phyloP scores from a whole-genome alignment of 2,113 vertebrate genomes.

The Pterocles gutturalis region DNA sequence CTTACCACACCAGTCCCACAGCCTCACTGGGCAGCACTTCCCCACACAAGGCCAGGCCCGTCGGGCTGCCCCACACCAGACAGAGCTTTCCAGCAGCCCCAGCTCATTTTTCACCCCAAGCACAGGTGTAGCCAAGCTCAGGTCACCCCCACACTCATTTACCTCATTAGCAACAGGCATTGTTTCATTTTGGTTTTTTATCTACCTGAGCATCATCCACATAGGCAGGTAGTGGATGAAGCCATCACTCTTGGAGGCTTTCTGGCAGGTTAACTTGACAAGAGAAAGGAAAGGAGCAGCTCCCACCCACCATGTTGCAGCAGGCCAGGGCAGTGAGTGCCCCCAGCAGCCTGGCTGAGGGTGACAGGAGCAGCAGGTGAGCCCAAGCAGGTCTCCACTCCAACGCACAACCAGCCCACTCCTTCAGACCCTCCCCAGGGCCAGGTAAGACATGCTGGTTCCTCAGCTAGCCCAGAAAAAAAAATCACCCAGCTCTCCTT shows the following conservation, averaged over 20 bases:
- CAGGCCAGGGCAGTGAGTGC: accelerated
- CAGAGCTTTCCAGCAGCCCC: neutral
- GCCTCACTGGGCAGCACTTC: neutral
- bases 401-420: neutral
- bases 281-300: neutral
- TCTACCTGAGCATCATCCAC: neutral
- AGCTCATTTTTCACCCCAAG: neutral
- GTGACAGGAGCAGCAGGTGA: neutral
- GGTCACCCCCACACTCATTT: neutral
- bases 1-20: accelerated
- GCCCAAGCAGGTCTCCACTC: too few relatives aligned
- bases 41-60: neutral
- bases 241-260: neutral
- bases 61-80: accelerated
- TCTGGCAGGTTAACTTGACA: neutral
- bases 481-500: neutral
- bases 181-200: neutral
- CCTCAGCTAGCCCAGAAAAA: neutral
- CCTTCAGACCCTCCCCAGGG: neutral
- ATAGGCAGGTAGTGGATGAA: neutral
- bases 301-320: neutral
- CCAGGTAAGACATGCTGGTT: too few relatives aligned
- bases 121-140: neutral
- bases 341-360: neutral
- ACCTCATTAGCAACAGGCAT: neutral